These are phyloP conservation scores for Stylophora pistillata DNA, from an alignment of 64 coral and sea anemone species.

Conservation along the genomic window DNA sequence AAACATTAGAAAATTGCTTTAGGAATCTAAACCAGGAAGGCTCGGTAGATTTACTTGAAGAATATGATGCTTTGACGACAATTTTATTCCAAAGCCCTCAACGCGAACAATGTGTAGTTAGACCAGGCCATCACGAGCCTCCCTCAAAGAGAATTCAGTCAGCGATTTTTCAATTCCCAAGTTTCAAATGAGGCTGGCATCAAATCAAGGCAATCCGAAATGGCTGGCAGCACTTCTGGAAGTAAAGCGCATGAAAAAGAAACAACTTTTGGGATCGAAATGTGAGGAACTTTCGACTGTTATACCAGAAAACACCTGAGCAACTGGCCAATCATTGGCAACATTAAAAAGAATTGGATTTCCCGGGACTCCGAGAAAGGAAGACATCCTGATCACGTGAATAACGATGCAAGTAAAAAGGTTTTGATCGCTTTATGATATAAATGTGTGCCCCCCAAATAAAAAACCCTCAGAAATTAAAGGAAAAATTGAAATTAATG, in stretches of 20 bases:
- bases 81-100: neutral
- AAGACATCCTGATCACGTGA: no score
- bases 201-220: constrained; percentile 19
- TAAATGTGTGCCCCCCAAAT: no score
- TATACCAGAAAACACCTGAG: neutral
- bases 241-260: neutral
- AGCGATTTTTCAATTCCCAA: constrained; percentile 8
- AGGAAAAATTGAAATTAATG: no score
- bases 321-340: no score
- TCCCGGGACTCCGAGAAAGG: no score
- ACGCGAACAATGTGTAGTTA: neutral
- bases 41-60: neutral
- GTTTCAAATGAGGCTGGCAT: neutral
- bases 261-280: neutral
- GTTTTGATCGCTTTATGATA: no score
- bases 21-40: neutral
- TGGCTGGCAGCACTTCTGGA: neutral
- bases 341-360: no score
- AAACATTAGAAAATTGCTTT: neutral
- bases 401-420: no score
- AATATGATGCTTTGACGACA: neutral
- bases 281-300: neutral
- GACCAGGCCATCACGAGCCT: neutral
- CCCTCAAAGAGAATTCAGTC: neutral
- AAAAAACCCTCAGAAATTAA: no score